Evolutionary conservation across 2,888 invertebrate species (phyloP), one percentile per base, ranked within the genome.

Genomic region (Eristalinus aeneus): DNA sequence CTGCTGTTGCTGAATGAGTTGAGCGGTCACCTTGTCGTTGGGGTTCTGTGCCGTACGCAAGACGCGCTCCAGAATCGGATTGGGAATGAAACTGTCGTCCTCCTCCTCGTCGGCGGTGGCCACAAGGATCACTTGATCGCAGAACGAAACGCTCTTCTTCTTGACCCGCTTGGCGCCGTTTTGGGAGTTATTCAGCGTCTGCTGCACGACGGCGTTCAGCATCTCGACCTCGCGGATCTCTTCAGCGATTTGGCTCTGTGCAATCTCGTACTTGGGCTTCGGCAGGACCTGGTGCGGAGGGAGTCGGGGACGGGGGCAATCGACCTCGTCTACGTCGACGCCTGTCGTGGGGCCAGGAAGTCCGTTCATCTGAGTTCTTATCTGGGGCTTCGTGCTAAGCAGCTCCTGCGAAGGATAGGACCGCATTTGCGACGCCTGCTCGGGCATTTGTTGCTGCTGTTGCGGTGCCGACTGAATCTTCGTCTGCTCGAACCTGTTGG

Each of bases 71-170:
- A 98, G 92, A 79, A 98, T 97, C 0, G 97, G 98, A 93, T 98
- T 98, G 0, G 97, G 97, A 90, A 97, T 97, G 90, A 97, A 97
- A 89, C 96, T 96, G 87, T 97, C 97, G 85, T 97, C 97, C 92
- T 97, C 97, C 90, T 97, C 97, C 89, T 98, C 97, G 90, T 98
- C 98, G 0, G 97, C 97, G 0, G 97, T 97, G 4, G 98, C 97
- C 11, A 98, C 98, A 75, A 98, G 93, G 85, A 97, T 97, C 0
- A 98, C 97, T 93, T 98, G 97, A 91, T 98, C 98, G 90, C 98
- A 98, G 92, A 98, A 98, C 0, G 98, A 98, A 4, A 98, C 98
- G 78, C 97, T 97, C 92, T 98, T 98, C 94, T 98, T 98, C 91
- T 97, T 97, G 0, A 95, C 94, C 79, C 96, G 94, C 68, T 94